Conservation (phyloP, 2,113 vertebrate genomes). For the Phalacrocorax carbo region DNA sequence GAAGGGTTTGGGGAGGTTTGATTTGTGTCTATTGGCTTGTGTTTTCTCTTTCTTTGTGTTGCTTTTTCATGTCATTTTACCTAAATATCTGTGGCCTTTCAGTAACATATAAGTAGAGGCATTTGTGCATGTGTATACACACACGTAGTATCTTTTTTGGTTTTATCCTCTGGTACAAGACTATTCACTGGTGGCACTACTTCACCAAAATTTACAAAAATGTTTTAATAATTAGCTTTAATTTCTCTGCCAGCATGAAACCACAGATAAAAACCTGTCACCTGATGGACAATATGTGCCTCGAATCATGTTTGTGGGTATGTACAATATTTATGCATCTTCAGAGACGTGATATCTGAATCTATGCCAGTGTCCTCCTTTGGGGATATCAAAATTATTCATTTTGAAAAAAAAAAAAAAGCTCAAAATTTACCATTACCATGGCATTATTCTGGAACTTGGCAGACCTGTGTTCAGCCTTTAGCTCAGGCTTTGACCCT, state of each 20-base stretch:
- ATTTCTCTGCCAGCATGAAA: slow-evolving; percentile 80
- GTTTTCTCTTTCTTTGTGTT: not conserved
- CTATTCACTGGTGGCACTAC: not conserved
- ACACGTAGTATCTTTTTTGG: not conserved
- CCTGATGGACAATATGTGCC: slow-evolving; percentile 89
- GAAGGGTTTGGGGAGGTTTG: not conserved
- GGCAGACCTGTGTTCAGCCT: not conserved
- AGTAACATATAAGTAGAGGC: not conserved
- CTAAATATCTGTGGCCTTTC: not conserved
- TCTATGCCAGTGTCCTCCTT: not conserved
- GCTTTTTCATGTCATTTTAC: not conserved
- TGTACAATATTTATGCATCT: not conserved
- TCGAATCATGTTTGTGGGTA: slow-evolving; percentile 90
- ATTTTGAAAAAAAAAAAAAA: not conserved
- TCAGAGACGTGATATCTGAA: not conserved
- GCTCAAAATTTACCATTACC: not conserved
- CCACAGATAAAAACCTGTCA: slow-evolving; percentile 81
- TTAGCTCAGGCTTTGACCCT: not conserved
- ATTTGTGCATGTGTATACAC: not conserved
- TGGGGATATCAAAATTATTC: not conserved
- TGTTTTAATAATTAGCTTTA: not conserved
- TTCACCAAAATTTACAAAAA: not conserved
- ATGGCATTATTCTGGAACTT: not conserved
- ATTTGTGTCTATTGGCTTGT: not conserved
- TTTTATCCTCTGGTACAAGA: not conserved